phyloP scores from a whole-genome alignment of 2,888 invertebrate species.

The Drosophila austrosaltans region DNA sequence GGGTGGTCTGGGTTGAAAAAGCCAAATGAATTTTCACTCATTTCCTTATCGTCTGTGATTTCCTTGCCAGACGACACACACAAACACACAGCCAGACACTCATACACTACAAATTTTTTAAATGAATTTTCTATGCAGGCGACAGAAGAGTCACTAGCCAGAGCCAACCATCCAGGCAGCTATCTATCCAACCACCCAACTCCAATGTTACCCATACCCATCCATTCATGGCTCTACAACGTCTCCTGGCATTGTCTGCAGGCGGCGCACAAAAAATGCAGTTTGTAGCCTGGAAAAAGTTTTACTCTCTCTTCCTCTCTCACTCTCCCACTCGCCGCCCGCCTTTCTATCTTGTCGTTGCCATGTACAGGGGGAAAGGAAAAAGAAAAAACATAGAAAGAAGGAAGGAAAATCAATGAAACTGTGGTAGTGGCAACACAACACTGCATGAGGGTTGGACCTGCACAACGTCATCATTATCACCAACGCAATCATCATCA shows the following conservation, averaged over 20 bases:
- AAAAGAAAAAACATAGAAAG: constrained; percentile 17
- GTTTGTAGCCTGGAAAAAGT: constrained; percentile 66
- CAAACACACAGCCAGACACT: constrained; percentile 30
- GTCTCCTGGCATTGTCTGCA: constrained; percentile 64
- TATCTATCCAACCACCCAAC: constrained; percentile 29
- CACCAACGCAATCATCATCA: constrained; percentile 27
- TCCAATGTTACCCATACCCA: constrained; percentile 8
- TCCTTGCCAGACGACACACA: constrained; percentile 73
- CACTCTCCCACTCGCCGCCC: constrained; percentile 3
- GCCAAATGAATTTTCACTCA: constrained; percentile 81
- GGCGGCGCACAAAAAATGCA: constrained; percentile 68
- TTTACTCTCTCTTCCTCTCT: constrained; percentile 32
- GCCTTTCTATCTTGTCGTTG: constrained; percentile 8
- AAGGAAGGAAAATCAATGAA: constrained; percentile 71
- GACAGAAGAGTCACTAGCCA: constrained; percentile 29
- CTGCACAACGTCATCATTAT: constrained; percentile 55
- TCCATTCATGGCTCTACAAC: constrained; percentile 1
- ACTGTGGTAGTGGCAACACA: constrained; percentile 49
- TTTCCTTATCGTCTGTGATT: constrained; percentile 82
- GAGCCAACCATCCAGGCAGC: constrained; percentile 19
- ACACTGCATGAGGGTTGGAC: constrained; percentile 66
- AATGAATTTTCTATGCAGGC: constrained; percentile 78
- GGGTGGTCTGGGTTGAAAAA: constrained; percentile 18
- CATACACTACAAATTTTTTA: constrained; percentile 50
- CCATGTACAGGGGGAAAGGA: constrained; percentile 25